phyloP scores from a whole-genome alignment of 1,140 invertebrate species.

The Eupeodes corollae region DNA sequence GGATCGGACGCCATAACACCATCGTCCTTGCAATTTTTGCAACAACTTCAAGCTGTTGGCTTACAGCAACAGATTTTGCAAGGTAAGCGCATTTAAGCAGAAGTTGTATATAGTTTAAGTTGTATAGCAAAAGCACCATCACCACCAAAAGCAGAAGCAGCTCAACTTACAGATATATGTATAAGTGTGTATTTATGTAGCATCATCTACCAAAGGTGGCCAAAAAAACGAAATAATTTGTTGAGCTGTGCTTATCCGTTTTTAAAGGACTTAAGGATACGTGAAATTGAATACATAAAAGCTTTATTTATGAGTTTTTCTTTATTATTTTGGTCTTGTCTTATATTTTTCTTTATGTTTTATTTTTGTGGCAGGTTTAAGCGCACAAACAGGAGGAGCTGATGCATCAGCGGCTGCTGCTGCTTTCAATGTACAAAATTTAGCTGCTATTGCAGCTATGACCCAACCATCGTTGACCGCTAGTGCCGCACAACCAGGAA shows the following conservation, averaged over 20 bases:
- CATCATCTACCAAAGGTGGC: no score
- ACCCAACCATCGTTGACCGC: conserved; percentile 55
- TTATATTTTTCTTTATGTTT: neutral
- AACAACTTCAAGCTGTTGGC: conserved; percentile 64
- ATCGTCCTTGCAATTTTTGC: conserved; percentile 58
- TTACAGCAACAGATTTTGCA: conserved; percentile 60
- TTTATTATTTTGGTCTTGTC: neutral
- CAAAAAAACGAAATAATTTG: neutral
- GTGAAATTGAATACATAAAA: neutral
- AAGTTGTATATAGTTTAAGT: neutral
- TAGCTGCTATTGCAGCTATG: conserved; percentile 80
- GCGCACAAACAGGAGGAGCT: conserved; percentile 31
- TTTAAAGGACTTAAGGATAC: neutral
- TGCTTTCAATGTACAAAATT: conserved; percentile 75
- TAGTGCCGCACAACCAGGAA: conserved; percentile 43
- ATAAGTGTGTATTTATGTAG: no score
- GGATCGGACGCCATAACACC: conserved; percentile 55
- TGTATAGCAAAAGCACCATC: no score
- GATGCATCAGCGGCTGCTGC: conserved; percentile 23
- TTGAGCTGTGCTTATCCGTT: neutral
- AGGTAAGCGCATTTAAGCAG: conserved; percentile 25
- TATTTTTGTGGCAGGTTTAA: conserved; percentile 18
- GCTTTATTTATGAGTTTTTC: neutral
- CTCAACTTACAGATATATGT: neutral
- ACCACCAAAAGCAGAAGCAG: neutral